Conservation (phyloP, 2,888 invertebrate genomes). For the Cephus runcator region DNA sequence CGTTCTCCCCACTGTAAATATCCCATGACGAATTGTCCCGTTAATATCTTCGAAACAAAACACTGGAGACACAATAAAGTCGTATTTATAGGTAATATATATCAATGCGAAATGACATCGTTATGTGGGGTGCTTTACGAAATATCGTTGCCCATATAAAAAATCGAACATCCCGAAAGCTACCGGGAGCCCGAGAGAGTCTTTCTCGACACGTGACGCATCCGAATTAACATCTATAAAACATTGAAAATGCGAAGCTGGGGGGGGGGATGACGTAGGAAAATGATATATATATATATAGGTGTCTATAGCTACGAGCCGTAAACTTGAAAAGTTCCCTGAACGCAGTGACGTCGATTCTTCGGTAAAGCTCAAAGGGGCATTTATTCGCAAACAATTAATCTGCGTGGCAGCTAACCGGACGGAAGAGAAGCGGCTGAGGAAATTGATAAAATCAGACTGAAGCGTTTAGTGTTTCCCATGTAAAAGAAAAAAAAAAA, state of each 20-base stretch:
- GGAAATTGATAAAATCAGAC: background rate
- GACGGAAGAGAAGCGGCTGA: background rate
- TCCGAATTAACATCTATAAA: background rate
- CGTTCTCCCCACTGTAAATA: background rate
- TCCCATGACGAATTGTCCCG: background rate
- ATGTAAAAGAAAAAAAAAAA: background rate
- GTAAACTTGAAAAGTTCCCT: background rate
- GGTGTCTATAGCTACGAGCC: background rate
- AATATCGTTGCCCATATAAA: background rate
- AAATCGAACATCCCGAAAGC: background rate
- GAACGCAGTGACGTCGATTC: background rate
- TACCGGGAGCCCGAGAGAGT: background rate
- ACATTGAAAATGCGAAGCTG: background rate
- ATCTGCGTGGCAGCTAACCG: background rate
- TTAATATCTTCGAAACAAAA: background rate
- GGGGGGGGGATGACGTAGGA: background rate
- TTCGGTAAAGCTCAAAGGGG: background rate
- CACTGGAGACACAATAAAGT: background rate
- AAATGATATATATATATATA: background rate
- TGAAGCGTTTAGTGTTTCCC: background rate
- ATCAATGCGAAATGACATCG: constrained; percentile 15
- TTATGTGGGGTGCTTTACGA: constrained; percentile 2
- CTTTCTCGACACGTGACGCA: background rate
- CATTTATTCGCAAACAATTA: background rate
- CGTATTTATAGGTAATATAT: background rate